These are phyloP conservation scores for Chondrosia reniformis DNA, from an alignment of 37 sponge, comb jelly and placozoan species.

Conservation along the genomic window DNA sequence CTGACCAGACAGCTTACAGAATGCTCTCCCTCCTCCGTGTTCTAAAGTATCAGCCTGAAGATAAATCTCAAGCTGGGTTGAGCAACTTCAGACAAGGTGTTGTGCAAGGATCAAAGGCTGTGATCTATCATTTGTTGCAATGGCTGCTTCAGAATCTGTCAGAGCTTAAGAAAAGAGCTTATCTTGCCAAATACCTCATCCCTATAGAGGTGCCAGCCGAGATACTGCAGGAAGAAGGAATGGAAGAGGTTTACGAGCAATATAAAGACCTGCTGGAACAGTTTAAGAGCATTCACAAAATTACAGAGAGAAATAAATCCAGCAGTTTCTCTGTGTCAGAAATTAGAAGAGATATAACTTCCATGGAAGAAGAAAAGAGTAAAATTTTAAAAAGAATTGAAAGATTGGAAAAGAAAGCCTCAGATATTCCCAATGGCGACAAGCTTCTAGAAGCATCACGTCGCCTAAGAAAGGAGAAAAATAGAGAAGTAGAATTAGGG, in stretches of 20 bases:
- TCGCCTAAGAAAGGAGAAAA: slow-evolving; percentile 60
- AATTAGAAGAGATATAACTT: slow-evolving; percentile 86
- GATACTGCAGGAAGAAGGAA: slow-evolving; percentile 80
- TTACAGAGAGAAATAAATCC: slow-evolving; percentile 67
- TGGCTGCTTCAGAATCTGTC: slow-evolving; percentile 70
- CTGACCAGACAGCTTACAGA: slow-evolving; percentile 88
- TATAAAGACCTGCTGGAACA: slow-evolving; percentile 76
- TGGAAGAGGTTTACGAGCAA: slow-evolving; percentile 53
- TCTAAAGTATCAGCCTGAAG: slow-evolving; percentile 83
- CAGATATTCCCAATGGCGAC: slow-evolving; percentile 36
- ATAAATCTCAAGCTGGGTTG: no score
- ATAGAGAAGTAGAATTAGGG: slow-evolving; percentile 42
- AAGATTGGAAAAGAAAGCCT: slow-evolving; percentile 60
- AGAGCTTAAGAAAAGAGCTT: slow-evolving; percentile 88
- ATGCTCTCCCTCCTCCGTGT: slow-evolving; percentile 83
- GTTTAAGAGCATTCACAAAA: slow-evolving; percentile 94
- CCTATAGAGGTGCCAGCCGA: slow-evolving; percentile 92
- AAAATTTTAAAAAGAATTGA: slow-evolving; percentile 74
- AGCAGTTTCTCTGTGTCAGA: slow-evolving; percentile 83
- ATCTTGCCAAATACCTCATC: slow-evolving; percentile 81
- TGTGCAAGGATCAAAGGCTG: slow-evolving; percentile 70
- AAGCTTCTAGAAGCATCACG: slow-evolving; percentile 70
- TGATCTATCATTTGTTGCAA: slow-evolving; percentile 76
- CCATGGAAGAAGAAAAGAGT: slow-evolving; percentile 97
- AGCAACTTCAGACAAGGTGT: slow-evolving; percentile 75